phyloP scores from a whole-genome alignment of 1,140 invertebrate genomes.

The Drosophila nannoptera region DNA sequence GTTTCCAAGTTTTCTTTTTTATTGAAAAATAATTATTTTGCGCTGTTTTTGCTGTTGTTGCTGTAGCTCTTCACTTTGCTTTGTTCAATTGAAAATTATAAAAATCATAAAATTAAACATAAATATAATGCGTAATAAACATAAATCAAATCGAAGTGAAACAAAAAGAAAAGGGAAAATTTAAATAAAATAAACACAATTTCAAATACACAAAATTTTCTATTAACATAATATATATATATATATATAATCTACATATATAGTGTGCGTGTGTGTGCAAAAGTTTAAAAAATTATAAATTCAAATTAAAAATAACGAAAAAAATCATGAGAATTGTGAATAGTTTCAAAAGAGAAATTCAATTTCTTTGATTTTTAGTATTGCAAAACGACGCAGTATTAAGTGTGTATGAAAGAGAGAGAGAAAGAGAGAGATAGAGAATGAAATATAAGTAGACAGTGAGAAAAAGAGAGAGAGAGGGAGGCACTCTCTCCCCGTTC shows the following conservation, averaged over 20 bases:
- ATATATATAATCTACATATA: constrained; percentile 18
- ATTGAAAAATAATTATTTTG: constrained; percentile 54
- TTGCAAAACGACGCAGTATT: constrained; percentile 14
- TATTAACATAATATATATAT: constrained; percentile 25
- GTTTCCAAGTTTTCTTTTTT: constrained; percentile 61
- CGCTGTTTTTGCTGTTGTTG: constrained; percentile 15
- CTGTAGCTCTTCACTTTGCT: constrained; percentile 11
- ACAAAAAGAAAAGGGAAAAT: constrained; percentile 33
- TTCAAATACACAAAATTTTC: constrained; percentile 37
- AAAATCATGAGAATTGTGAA: constrained; percentile 14
- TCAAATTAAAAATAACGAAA: constrained; percentile 22
- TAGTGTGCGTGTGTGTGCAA: constrained; percentile 24
- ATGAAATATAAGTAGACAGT: too few species aligned
- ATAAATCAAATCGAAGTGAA: constrained; percentile 46
- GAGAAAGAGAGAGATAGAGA: constrained; percentile 12
- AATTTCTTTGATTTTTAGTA: background rate
- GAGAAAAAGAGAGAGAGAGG: constrained; percentile 1
- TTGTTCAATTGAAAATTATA: constrained; percentile 25
- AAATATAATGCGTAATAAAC: constrained; percentile 49
- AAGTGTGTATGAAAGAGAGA: constrained; percentile 1
- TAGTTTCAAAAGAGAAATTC: background rate
- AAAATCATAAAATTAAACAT: constrained; percentile 70
- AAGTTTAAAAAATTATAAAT: constrained; percentile 23
- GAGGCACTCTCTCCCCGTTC: constrained; percentile 8
- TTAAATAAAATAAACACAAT: constrained; percentile 43